Percentiles rank a stretch among this genome's conserved stretches.
These are phyloP conservation scores for Gadus macrocephalus DNA, from an alignment of 2,113 vertebrate genomes.

Conservation along the genomic window DNA sequence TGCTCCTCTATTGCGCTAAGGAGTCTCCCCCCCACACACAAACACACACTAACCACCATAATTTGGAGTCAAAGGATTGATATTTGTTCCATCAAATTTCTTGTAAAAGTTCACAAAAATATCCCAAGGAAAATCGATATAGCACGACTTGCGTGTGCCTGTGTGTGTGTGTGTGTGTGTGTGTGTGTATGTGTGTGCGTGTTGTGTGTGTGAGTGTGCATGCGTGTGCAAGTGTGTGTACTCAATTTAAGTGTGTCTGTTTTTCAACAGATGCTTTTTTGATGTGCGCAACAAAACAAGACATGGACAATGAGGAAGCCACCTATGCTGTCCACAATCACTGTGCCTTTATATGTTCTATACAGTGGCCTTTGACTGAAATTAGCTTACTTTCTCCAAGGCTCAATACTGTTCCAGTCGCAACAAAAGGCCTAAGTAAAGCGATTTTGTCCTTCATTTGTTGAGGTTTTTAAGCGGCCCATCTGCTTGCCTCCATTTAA, in stretches of 20 bases:
- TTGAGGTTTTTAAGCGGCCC: slow-evolving; percentile 10
- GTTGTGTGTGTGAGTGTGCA: neutral
- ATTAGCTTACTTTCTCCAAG: slow-evolving; percentile 49
- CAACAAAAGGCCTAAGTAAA: slow-evolving; percentile 47
- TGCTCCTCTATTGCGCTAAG: neutral
- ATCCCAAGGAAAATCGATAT: neutral
- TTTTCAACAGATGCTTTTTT: neutral
- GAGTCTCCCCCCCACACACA: too few species aligned
- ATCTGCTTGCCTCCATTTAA: slow-evolving; percentile 32
- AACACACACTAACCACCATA: slow-evolving; percentile 9
- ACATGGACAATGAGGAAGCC: slow-evolving; percentile 29
- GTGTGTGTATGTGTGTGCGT: slow-evolving; percentile 4
- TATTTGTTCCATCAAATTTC: slow-evolving; percentile 27
- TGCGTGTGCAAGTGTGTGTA: neutral
- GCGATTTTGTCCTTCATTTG: slow-evolving; percentile 43
- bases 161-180: neutral
- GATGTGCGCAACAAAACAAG: neutral
- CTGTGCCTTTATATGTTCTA: slow-evolving; percentile 36
- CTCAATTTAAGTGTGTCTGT: too few species aligned
- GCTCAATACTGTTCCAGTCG: slow-evolving; percentile 34
- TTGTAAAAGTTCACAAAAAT: neutral
- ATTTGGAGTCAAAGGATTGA: slow-evolving; percentile 21
- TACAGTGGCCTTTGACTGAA: slow-evolving; percentile 26
- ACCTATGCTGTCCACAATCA: slow-evolving; percentile 37
- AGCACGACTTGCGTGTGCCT: too few species aligned